Percentiles rank a stretch among this genome's conserved stretches.
phyloP scores from a whole-genome alignment of 1,140 invertebrate species.

The Samia ricini region DNA sequence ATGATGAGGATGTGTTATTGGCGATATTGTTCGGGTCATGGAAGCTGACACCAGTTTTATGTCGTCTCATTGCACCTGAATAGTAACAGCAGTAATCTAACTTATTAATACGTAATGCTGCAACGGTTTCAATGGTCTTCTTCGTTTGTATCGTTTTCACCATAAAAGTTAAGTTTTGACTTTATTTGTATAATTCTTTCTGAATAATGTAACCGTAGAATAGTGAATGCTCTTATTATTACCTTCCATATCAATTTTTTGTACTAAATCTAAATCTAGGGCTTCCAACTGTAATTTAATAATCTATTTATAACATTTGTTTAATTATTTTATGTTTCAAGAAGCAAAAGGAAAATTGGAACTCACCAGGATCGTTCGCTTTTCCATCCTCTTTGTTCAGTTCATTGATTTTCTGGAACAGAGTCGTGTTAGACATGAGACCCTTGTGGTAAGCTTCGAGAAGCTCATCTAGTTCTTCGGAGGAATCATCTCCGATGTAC shows the following conservation, averaged over 20 bases:
- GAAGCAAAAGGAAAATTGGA: no score
- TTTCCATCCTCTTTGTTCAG: slow-evolving; percentile 54
- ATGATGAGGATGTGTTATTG: slow-evolving; percentile 48
- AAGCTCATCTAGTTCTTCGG: slow-evolving; percentile 84
- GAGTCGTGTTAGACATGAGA: slow-evolving; percentile 42
- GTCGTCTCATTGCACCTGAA: slow-evolving; percentile 59
- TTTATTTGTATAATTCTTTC: no score
- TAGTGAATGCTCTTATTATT: no score
- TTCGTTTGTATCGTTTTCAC: no score
- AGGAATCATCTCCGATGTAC: slow-evolving; percentile 88
- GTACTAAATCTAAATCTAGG: no score
- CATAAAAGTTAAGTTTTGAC: no score
- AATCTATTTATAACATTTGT: no score
- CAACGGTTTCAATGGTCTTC: no score
- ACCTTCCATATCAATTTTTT: no score
- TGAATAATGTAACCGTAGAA: no score
- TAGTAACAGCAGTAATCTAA: background rate
- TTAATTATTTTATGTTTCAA: no score
- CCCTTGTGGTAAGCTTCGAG: slow-evolving; percentile 71
- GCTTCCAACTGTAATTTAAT: no score
- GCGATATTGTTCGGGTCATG: slow-evolving; percentile 50
- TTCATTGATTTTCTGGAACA: slow-evolving; percentile 49
- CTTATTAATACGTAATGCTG: background rate
- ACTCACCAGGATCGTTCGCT: slow-evolving; percentile 63
- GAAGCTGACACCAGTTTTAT: slow-evolving; percentile 64